Percentiles rank a stretch among this genome's conserved stretches.
These are phyloP conservation scores for Calliphora vicina DNA, from an alignment of 1,140 invertebrate species.

Conservation along the genomic window DNA sequence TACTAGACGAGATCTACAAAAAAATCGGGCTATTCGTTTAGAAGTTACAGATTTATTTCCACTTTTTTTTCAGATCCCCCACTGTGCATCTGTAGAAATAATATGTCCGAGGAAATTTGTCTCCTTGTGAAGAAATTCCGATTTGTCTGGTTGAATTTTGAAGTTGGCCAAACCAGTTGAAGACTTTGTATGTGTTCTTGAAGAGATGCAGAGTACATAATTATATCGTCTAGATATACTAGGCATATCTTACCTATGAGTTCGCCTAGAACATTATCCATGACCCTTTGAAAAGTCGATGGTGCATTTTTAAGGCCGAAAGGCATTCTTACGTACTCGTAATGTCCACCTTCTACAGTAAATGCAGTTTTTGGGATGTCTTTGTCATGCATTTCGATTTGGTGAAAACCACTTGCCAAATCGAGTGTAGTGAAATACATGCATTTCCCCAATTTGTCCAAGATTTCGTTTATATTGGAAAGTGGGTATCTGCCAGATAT, in stretches of 20 bases:
- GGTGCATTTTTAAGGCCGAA: slow-evolving; percentile 54
- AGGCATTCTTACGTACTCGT: slow-evolving; percentile 49
- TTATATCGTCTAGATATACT: slow-evolving; percentile 30
- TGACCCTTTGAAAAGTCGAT: slow-evolving; percentile 33
- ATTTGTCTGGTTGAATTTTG: slow-evolving; percentile 37
- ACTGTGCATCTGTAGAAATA: slow-evolving; percentile 40
- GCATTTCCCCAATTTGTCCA: slow-evolving; percentile 59
- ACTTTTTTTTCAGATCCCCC: too few species aligned
- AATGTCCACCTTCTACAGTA: slow-evolving; percentile 47
- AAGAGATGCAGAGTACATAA: slow-evolving; percentile 24
- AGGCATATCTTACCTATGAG: slow-evolving; percentile 30
- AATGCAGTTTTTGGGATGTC: slow-evolving; percentile 64
- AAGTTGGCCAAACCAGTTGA: slow-evolving; percentile 16
- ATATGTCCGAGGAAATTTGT: slow-evolving; percentile 43
- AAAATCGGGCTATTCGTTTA: too few species aligned
- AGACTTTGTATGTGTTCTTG: slow-evolving; percentile 32
- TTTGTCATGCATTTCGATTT: slow-evolving; percentile 64
- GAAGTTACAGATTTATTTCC: too few species aligned
- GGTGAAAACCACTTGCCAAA: slow-evolving; percentile 64
- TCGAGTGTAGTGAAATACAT: slow-evolving; percentile 62
- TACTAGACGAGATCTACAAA: too few species aligned
- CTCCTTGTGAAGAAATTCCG: slow-evolving; percentile 42
- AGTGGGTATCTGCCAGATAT: background rate
- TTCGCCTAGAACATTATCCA: slow-evolving; percentile 26
- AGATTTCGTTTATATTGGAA: slow-evolving; percentile 61